phyloP scores from a whole-genome alignment of 2,113 vertebrate species.

The Morone saxatilis region DNA sequence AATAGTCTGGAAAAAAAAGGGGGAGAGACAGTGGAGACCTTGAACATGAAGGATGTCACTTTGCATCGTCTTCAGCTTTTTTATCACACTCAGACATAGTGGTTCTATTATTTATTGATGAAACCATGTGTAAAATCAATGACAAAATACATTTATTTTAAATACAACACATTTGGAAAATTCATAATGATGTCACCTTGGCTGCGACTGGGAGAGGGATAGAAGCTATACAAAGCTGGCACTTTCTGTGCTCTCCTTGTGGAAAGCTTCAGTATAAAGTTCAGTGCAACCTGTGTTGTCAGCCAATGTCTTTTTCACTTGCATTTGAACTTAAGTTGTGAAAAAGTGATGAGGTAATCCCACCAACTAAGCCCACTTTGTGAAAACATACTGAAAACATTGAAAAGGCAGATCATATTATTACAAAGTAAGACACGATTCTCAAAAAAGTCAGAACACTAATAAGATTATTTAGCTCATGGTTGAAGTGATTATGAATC shows the following conservation, averaged over 20 bases:
- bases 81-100: constrained; percentile 17
- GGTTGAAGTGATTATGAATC: neutral
- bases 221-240: neutral
- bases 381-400: neutral
- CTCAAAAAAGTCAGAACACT: neutral
- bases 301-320: neutral
- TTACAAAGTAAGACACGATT: neutral
- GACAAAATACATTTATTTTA: constrained; percentile 20
- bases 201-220: neutral
- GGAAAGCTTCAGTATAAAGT: neutral
- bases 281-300: neutral
- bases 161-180: constrained; percentile 18
- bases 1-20: neutral
- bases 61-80: constrained; percentile 25
- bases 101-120: constrained; percentile 53
- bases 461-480: neutral
- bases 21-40: constrained; percentile 1
- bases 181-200: constrained; percentile 20
- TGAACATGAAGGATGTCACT: constrained; percentile 44
- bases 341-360: neutral
- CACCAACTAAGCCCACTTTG: neutral
- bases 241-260: neutral
- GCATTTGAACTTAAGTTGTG: neutral
- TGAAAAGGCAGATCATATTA: neutral
- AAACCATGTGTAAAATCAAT: constrained; percentile 17